These are phyloP conservation scores for Hetaerina titia DNA, from an alignment of 2,888 invertebrate genomes.

Conservation along the genomic window DNA sequence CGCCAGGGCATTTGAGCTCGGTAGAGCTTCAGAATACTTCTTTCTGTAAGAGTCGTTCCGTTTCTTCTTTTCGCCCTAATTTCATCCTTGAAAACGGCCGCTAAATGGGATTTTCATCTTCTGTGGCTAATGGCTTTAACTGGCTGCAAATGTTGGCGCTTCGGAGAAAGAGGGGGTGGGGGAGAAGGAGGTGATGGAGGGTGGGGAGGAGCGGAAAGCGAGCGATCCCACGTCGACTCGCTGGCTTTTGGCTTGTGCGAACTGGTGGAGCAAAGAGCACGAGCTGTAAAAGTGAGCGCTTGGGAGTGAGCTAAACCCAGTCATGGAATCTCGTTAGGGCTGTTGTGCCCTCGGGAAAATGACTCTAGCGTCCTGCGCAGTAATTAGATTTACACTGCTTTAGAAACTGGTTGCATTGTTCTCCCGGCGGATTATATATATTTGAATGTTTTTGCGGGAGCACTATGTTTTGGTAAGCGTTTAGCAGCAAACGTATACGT, in stretches of 20 bases:
- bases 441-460: neutral
- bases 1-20: neutral
- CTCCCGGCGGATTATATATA: neutral
- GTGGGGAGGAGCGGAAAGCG: too few relatives aligned
- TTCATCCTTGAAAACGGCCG: conserved; percentile 9
- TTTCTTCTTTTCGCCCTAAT: neutral
- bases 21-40: neutral
- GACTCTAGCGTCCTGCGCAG: neutral
- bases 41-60: neutral
- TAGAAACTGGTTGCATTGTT: neutral
- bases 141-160: conserved; percentile 35
- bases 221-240: too few relatives aligned
- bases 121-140: conserved; percentile 32
- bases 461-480: neutral
- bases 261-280: neutral
- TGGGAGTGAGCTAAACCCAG: neutral
- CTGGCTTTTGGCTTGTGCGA: too few relatives aligned
- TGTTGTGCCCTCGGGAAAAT: neutral
- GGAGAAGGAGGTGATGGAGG: neutral
- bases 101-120: conserved; percentile 32
- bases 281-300: neutral
- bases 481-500: neutral
- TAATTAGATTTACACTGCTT: neutral
- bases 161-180: neutral
- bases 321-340: conserved; percentile 14